Percentiles rank a stretch among this genome's conserved stretches.
These are phyloP conservation scores for Pristionchus arcanus DNA, from an alignment of 2,888 invertebrate species.

Conservation along the genomic window DNA sequence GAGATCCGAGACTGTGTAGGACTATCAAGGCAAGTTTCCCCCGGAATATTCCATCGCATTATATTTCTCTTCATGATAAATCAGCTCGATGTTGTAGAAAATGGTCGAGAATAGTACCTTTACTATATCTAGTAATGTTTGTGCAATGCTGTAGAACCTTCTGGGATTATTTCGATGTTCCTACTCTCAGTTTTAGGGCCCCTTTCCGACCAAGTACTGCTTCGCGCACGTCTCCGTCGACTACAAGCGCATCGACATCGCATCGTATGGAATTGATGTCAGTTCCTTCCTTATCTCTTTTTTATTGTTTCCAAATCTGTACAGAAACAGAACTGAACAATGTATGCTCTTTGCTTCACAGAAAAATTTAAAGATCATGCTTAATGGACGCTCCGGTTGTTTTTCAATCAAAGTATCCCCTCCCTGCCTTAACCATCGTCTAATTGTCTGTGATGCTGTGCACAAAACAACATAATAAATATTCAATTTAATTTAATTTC, in stretches of 20 bases:
- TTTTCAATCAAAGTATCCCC: too few species aligned
- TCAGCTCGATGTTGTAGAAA: too few species aligned
- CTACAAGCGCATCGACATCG: background rate
- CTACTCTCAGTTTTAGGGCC: background rate
- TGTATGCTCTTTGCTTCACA: background rate
- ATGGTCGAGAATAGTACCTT: too few species aligned
- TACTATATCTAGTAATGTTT: too few species aligned
- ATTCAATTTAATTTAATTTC: too few species aligned
- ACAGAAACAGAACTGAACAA: background rate
- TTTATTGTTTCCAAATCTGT: background rate
- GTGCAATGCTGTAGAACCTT: background rate
- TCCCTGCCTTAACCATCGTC: too few species aligned
- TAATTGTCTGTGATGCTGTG: too few species aligned
- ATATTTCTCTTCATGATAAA: too few species aligned
- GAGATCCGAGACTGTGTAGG: background rate
- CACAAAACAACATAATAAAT: too few species aligned
- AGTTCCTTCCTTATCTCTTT: background rate
- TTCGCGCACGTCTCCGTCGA: background rate
- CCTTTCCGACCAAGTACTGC: constrained; percentile 5
- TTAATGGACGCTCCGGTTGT: too few species aligned
- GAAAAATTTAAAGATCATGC: too few species aligned
- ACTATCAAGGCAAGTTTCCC: background rate
- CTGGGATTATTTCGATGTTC: background rate
- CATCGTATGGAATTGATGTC: background rate
- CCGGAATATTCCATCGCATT: too few species aligned